Evolutionary conservation across 2,797 vertebrate species (phyloP).

Genomic region (Sorex maritimensis): DNA sequence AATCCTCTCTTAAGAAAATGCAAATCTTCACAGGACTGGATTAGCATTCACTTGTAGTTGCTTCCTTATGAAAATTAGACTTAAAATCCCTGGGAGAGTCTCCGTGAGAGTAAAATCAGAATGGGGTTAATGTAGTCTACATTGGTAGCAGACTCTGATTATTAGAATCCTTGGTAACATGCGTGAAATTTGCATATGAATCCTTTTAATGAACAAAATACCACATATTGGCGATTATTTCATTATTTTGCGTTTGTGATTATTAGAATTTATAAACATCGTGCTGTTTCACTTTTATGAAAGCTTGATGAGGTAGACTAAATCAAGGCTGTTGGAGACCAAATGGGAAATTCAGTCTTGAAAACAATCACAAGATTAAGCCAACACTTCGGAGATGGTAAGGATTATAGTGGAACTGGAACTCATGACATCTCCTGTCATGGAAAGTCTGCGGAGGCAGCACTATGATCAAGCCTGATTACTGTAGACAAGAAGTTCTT

Average conservation of each 20-base stretch:
- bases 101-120: conserved; percentile 32
- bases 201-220: conserved; percentile 41
- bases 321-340: background rate
- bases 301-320: background rate
- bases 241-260: background rate
- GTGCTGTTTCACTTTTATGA: background rate
- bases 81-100: background rate
- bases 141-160: conserved; percentile 7
- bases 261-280: conserved; percentile 38
- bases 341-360: background rate
- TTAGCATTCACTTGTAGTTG: conserved; percentile 1
- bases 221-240: conserved; percentile 1
- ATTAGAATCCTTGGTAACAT: conserved; percentile 24
- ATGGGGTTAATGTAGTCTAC: background rate
- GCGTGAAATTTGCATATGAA: background rate
- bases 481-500: conserved; percentile 45
- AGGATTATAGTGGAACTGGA: background rate
- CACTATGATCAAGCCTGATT: background rate
- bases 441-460: background rate
- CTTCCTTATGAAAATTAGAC: background rate
- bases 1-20: background rate
- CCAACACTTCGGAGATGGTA: background rate
- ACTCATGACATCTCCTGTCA: background rate
- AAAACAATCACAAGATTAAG: background rate
- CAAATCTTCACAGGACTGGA: background rate